Conservation (phyloP, 92 coral and sea anemone species). For the Epizoanthus scotinus region DNA sequence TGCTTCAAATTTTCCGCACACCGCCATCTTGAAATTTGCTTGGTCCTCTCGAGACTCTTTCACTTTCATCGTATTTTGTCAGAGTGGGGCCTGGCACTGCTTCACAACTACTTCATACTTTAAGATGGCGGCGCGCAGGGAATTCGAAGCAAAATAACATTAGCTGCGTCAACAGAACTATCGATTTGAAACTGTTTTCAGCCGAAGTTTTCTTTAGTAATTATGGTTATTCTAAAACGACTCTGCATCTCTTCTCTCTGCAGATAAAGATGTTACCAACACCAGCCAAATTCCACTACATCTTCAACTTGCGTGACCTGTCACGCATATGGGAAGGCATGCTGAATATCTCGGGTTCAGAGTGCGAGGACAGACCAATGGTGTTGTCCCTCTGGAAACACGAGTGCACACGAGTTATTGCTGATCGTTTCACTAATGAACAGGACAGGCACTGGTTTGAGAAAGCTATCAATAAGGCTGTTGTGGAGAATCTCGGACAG, state of each 20-base stretch:
- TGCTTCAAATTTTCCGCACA: no score
- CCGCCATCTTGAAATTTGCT: no score
- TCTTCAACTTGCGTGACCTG: conserved; percentile 89
- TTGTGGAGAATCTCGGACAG: conserved; percentile 73
- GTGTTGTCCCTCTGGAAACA: conserved; percentile 82
- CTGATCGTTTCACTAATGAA: conserved; percentile 90
- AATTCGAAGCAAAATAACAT: no score
- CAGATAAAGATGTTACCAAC: conserved; percentile 88
- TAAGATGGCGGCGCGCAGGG: no score
- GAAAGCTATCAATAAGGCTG: conserved; percentile 58
- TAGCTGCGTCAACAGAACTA: no score
- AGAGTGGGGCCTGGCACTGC: no score
- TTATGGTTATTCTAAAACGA: neutral
- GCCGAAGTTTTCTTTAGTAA: no score
- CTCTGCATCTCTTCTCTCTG: neutral
- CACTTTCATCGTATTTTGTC: no score
- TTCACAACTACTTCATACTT: no score
- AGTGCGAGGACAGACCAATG: conserved; percentile 60
- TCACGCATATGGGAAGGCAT: conserved; percentile 96
- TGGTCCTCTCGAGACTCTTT: no score
- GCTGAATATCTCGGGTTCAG: conserved; percentile 80
- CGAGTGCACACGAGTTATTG: conserved; percentile 90
- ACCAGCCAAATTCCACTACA: conserved; percentile 91
- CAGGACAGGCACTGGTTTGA: conserved; percentile 85
- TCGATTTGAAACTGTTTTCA: no score